Base-by-base conservation (phyloP, 1,140 invertebrate species). In the Phthorimaea operculella region DNA sequence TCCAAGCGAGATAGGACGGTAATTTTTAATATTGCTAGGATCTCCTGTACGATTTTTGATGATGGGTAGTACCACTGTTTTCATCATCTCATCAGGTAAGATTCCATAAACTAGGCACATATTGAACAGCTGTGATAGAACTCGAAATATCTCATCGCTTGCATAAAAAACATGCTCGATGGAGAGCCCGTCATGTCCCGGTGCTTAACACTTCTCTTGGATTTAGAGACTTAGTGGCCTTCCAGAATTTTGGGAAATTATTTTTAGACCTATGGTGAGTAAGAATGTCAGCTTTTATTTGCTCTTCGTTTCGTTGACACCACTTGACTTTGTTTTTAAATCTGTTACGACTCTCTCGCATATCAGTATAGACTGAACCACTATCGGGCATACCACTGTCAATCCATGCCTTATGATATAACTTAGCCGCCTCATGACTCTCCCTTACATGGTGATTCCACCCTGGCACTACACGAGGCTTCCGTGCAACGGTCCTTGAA, bases 361-460 rank as follows among this genome's bases (percentile, higher is more conserved):
- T 47, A 47, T 47, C 17, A 15, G 1, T 18, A 47, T 14, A 47
- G 3, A 15, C 17, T 11, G 45, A 10, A 2, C 45, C 45, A 9
- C 8, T 10, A 14, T 9, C 15, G 16, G 45, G 45, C 45, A 16
- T 47, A 16, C 45, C 45, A 47, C 45, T 14, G 14, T 47, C 14
- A 14, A 47, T 15, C 45, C 45, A 47, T 1, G 8, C 9, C 15
- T 16, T 15, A 16, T 16, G 16, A 16, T 14, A 16, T 10, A 18
- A 9, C 45, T 18, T 15, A 10, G 45, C 45, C 3, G 9, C 15
- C 17, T 47, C 17, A 47, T 47, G 45, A 3, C 12, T 16, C 17
- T 47, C 45, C 45, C 11, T 47, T 1, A 47, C 45, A 15, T 47
- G 45, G 16, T 18, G 45, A 15, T 47, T 47, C 45, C 45, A 47